These are phyloP conservation scores for Heliconius hortense DNA, from an alignment of 2,888 invertebrate genomes.

Conservation along the genomic window DNA sequence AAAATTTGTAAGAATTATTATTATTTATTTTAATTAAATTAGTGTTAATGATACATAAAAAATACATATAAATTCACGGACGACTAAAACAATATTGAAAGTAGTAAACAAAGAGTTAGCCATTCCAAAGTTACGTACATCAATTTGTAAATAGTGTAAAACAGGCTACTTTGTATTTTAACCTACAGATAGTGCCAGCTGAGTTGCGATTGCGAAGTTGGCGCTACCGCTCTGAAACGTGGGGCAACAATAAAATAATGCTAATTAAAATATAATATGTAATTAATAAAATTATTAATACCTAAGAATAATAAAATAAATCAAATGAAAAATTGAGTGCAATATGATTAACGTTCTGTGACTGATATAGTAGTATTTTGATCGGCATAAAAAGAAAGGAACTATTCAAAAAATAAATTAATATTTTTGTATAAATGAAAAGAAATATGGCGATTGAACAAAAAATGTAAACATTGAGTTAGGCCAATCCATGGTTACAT, in stretches of 20 bases:
- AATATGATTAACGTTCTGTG: neutral
- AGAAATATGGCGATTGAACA: neutral
- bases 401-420: neutral
- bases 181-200: conserved; percentile 67
- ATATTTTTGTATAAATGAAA: too few species aligned
- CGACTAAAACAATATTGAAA: neutral
- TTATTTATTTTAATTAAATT: too few species aligned
- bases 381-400: neutral
- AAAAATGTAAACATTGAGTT: neutral
- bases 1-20: neutral
- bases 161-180: conserved; percentile 34
- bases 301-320: neutral
- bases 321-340: neutral
- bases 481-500: neutral
- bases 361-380: neutral
- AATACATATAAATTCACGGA: neutral
- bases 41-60: neutral
- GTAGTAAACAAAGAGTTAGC: conserved; percentile 7
- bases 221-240: conserved; percentile 66
- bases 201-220: conserved; percentile 56
- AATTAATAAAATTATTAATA: neutral
- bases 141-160: conserved; percentile 13
- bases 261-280: neutral
- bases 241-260: conserved; percentile 26
- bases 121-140: conserved; percentile 26